phyloP scores from a whole-genome alignment of 92 coral and sea anemone species.

The Epizoanthus scotinus region DNA sequence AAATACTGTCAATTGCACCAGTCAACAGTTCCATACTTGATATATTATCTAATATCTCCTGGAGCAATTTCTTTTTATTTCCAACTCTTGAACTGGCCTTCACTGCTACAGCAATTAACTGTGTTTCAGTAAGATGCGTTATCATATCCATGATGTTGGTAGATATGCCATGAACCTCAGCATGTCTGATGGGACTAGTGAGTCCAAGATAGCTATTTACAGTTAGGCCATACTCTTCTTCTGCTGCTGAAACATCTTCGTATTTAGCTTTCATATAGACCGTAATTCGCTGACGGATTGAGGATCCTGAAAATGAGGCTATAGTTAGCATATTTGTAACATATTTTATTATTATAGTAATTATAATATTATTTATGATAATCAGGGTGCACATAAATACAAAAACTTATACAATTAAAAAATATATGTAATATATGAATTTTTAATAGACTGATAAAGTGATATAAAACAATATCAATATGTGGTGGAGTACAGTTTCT shows the following conservation, averaged over 20 bases:
- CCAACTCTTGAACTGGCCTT: neutral
- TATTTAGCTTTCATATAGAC: neutral
- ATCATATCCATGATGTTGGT: neutral
- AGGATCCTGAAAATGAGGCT: conserved; percentile 18
- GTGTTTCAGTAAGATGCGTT: neutral
- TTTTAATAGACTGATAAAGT: neutral
- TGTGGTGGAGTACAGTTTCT: neutral
- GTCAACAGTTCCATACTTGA: neutral
- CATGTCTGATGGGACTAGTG: neutral
- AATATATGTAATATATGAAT: too few relatives aligned
- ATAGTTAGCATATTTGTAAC: too few relatives aligned
- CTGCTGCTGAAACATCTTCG: conserved; percentile 13
- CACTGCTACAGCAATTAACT: neutral
- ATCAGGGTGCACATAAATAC: too few relatives aligned
- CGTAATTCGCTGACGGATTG: conserved; percentile 27
- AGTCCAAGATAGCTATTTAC: conserved; percentile 20
- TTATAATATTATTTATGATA: too few relatives aligned
- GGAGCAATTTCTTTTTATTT: neutral
- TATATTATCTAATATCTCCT: neutral
- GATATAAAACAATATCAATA: neutral
- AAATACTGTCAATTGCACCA: too few relatives aligned
- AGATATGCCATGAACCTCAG: neutral
- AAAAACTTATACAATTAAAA: too few relatives aligned
- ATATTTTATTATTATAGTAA: too few relatives aligned
- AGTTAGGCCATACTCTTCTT: conserved; percentile 13